Conservation (phyloP, 2,888 invertebrate species). For the Agriopis marginaria region DNA sequence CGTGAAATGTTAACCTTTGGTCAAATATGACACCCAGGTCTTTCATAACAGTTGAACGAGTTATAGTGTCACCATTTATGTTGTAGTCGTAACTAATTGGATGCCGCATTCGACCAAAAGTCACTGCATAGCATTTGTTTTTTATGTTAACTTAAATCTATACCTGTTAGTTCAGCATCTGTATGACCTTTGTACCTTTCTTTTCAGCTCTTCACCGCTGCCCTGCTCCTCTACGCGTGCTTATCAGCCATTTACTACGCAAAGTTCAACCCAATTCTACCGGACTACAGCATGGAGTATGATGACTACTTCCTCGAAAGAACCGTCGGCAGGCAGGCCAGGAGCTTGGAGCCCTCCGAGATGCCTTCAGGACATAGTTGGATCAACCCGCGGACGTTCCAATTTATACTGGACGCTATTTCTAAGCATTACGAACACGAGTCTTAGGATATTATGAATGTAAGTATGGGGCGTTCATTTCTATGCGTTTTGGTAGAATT, state of each 20-base stretch:
- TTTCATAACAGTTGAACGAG: too few species aligned
- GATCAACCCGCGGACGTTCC: constrained; percentile 88
- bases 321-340: constrained; percentile 84
- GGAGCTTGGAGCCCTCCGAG: constrained; percentile 71
- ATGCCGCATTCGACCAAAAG: too few species aligned
- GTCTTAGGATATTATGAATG: constrained; percentile 45
- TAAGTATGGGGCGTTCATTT: constrained; percentile 2
- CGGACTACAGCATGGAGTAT: constrained; percentile 91
- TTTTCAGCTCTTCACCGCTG: constrained; percentile 92
- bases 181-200: constrained; percentile 6
- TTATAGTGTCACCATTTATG: too few species aligned
- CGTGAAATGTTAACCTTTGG: too few species aligned
- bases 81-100: too few species aligned
- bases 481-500: background rate
- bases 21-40: too few species aligned
- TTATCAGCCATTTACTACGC: constrained; percentile 95
- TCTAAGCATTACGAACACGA: constrained; percentile 71
- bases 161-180: background rate
- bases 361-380: constrained; percentile 81
- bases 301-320: constrained; percentile 91
- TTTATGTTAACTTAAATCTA: too few species aligned
- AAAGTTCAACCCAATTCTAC: constrained; percentile 93
- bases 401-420: constrained; percentile 88
- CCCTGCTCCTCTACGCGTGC: constrained; percentile 93
- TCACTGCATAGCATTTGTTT: too few species aligned